Evolutionary conservation across 2,888 invertebrate species (phyloP).

Genomic region (Chrysodeixis includens): DNA sequence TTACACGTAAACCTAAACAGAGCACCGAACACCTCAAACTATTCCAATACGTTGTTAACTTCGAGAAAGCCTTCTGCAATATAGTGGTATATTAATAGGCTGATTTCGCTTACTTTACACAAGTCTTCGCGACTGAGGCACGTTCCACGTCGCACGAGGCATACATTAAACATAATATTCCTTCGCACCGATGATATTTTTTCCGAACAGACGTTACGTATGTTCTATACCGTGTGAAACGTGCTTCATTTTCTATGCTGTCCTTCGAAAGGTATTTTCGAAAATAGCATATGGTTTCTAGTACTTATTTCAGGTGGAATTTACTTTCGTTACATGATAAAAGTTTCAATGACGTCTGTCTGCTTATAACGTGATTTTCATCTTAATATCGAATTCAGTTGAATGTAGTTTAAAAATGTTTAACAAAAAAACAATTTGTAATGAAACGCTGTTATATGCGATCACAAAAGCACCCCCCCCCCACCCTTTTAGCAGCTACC

Average conservation of each 20-base stretch:
- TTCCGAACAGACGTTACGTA: conserved; percentile 29
- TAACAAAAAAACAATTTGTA: neutral
- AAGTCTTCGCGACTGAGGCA: conserved; percentile 38
- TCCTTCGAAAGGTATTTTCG: conserved; percentile 12
- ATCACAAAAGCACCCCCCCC: neutral
- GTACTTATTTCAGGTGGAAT: conserved; percentile 3
- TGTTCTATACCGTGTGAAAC: conserved; percentile 16
- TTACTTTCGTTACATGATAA: neutral
- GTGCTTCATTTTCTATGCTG: conserved; percentile 38
- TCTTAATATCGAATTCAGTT: too few species aligned
- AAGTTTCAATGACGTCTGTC: too few species aligned
- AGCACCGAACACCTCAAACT: conserved; percentile 21
- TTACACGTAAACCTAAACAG: too few species aligned
- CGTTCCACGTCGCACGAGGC: conserved; percentile 47
- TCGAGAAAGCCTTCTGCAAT: conserved; percentile 36
- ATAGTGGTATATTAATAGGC: conserved; percentile 53
- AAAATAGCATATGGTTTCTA: conserved; percentile 10
- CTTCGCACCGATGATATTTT: conserved; percentile 45
- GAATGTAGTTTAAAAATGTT: too few species aligned
- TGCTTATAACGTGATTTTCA: too few species aligned
- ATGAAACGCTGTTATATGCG: neutral
- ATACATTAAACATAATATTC: conserved; percentile 56
- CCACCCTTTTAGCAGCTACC: neutral
- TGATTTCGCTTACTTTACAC: conserved; percentile 51
- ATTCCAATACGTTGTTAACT: conserved; percentile 41